These are phyloP conservation scores for Acrossocheilus wenchowensis DNA, from an alignment of 2,797 vertebrate genomes.

Conservation along the genomic window DNA sequence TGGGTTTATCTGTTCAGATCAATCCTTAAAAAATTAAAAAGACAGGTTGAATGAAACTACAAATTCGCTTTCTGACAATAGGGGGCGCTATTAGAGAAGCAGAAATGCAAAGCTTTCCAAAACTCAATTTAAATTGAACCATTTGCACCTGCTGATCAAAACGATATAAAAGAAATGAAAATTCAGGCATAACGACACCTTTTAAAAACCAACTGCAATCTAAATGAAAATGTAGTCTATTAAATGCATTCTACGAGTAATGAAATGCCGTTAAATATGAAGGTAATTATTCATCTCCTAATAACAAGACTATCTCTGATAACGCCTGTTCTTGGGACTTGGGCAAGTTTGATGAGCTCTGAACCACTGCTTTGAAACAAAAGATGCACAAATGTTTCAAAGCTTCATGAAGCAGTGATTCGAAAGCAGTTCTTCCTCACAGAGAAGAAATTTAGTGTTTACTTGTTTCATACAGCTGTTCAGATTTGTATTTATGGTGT, in stretches of 20 bases:
- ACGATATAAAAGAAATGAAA: not conserved
- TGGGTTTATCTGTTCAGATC: not conserved
- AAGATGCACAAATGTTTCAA: not conserved
- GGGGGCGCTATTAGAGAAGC: not conserved
- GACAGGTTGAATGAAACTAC: not conserved
- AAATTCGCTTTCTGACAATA: not conserved
- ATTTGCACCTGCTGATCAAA: not conserved
- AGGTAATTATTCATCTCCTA: not conserved
- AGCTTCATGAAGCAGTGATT: not conserved
- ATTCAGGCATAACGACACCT: not conserved
- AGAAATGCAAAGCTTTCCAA: not conserved
- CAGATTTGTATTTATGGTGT: not conserved
- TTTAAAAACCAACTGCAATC: not conserved
- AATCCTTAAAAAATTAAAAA: not conserved
- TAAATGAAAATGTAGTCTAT: not conserved
- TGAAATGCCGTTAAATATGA: not conserved
- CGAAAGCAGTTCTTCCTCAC: too few species aligned
- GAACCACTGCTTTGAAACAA: too few species aligned
- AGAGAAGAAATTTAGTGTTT: not conserved
- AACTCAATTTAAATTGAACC: too few species aligned
- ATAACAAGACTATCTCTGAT: not conserved
- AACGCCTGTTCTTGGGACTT: too few species aligned
- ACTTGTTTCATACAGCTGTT: not conserved
- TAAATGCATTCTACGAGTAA: not conserved
- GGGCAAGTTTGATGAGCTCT: too few species aligned